phyloP scores from a whole-genome alignment of 1,140 invertebrate genomes.

The Pemphigus obesinymphae region DNA sequence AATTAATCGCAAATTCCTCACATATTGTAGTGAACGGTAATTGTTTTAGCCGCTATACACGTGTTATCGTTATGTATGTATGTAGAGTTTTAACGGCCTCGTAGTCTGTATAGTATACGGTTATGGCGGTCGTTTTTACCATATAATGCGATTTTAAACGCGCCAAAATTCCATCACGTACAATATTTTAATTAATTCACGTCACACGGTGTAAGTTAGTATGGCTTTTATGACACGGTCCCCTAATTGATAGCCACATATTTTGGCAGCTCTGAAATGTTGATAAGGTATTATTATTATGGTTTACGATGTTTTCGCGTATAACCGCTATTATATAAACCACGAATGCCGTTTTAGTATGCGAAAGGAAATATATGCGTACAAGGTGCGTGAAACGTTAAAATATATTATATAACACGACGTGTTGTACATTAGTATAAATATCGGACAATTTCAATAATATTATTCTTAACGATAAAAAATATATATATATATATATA shows the following conservation, averaged over 20 bases:
- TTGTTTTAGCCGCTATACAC: slow-evolving; percentile 23
- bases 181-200: slow-evolving; percentile 36
- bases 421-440: no score
- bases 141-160: slow-evolving; percentile 34
- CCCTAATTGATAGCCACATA: slow-evolving; percentile 16
- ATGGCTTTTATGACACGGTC: not conserved
- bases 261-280: not conserved
- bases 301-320: not conserved
- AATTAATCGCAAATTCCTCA: slow-evolving; percentile 29
- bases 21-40: not conserved
- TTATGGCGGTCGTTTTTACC: slow-evolving; percentile 7
- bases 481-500: no score
- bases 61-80: not conserved
- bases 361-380: no score
- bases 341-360: no score
- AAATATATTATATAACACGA: no score
- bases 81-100: not conserved
- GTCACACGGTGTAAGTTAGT: slow-evolving; percentile 7
- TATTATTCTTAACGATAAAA: no score
- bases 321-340: no score
- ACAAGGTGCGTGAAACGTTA: no score
- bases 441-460: no score
- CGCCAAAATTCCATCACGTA: slow-evolving; percentile 30
- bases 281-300: not conserved
- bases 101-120: not conserved